Evolutionary conservation across 2,113 vertebrate species (phyloP), one percentile per base, ranked within the genome.

Genomic region (Pomatostomus ruficeps): DNA sequence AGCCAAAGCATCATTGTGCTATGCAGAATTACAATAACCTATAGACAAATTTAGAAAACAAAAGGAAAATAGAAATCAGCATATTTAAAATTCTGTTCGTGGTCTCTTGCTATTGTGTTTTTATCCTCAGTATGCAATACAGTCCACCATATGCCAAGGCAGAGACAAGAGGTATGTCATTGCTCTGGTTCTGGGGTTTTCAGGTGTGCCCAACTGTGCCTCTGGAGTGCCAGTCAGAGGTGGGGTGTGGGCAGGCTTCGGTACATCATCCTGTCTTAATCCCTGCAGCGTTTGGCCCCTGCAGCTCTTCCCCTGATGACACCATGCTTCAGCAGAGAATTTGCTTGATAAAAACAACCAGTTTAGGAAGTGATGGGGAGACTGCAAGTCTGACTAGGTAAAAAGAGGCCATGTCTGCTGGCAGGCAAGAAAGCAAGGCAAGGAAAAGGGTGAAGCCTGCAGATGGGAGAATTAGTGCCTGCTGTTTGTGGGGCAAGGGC

Each of bases 401-500:
- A 74, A 87, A 82, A 88, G 90, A 78, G 80, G 81, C 40, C 84
- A 77, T 21, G 71, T 94, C 93, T 95, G 91, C 88, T 94, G 93
- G 87, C 93, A 95, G 94, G 85, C 83, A 93, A 91, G 95, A 65
- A 91, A 84, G 85, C 85, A 95, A 95, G 90, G 90, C 83, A 85
- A 95, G 83, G 83, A 57, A 48, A 87, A 85, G 86, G 92, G 74
- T 85, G 77, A 96, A 94, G 68, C 71, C 88, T 96, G 96, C 96
- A 95, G 94, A 96, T 94, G 91, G 94, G 90, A 92, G 85, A 93
- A 84, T 84, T 82, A 71, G 78, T 95, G 95, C 93, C 93, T 94
- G 95, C 95, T 97, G 96, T 89, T 92, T 92, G 82, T 80, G 93
- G 85, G 88, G 71, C 90, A 91, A 95, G 94, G 96, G 93, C 85